These are phyloP conservation scores for Limenitis camilla DNA, from an alignment of 2,888 invertebrate species.

Conservation along the genomic window DNA sequence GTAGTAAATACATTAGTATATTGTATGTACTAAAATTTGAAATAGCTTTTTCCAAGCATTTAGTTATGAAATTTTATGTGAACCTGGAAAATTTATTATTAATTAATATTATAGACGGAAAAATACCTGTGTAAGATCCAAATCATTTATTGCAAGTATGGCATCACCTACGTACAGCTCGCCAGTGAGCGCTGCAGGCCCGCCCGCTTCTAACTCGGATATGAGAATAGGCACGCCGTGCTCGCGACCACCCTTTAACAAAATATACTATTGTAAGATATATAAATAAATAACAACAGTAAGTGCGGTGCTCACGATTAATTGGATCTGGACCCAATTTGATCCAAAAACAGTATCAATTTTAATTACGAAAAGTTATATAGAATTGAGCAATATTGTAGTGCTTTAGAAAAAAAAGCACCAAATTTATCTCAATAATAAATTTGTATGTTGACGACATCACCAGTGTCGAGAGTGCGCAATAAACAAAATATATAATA, in stretches of 20 bases:
- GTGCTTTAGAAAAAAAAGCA: too few relatives aligned
- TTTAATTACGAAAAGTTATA: too few relatives aligned
- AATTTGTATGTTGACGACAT: too few relatives aligned
- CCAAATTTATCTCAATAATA: too few relatives aligned
- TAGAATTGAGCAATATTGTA: too few relatives aligned
- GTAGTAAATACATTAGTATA: too few relatives aligned
- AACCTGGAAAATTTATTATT: not conserved
- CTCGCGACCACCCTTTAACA: slow-evolving; percentile 84
- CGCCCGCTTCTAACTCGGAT: slow-evolving; percentile 85
- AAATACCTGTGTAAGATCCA: slow-evolving; percentile 80
- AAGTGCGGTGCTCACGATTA: too few relatives aligned
- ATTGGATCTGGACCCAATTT: too few relatives aligned
- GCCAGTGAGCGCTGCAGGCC: slow-evolving; percentile 84
- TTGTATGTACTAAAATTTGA: too few relatives aligned
- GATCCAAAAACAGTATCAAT: too few relatives aligned
- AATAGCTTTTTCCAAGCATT: too few relatives aligned
- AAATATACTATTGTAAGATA: not conserved
- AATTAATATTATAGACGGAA: not conserved
- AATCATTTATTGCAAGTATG: slow-evolving; percentile 85
- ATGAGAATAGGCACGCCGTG: slow-evolving; percentile 91
- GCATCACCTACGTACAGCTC: slow-evolving; percentile 88
- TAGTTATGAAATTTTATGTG: too few relatives aligned
- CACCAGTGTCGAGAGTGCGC: not conserved
- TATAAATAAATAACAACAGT: not conserved
- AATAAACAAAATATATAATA: not conserved